Conservation (phyloP, 2,797 vertebrate species). For the Sternotherus odoratus region DNA sequence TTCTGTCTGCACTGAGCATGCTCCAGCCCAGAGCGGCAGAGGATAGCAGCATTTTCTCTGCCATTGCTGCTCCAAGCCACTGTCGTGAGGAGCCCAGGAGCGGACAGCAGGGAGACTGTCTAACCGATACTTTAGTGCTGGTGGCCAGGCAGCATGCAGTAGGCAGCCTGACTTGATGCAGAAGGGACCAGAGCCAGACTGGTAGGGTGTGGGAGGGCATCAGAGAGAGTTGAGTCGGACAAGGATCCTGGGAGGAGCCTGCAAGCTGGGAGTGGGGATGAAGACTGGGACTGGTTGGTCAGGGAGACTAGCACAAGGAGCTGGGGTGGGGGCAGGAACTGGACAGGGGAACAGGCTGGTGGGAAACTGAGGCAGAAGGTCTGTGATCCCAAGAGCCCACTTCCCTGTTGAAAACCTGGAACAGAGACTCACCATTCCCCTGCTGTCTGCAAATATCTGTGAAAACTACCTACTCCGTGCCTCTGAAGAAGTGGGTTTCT, state of each 20-base stretch:
- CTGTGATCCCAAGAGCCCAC: not conserved
- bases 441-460: not conserved
- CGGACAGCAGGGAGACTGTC: not conserved
- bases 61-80: not conserved
- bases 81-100: not conserved
- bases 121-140: not conserved
- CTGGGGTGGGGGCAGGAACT: not conserved
- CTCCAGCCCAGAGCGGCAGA: accelerated
- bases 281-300: not conserved
- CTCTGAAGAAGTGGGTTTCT: no score
- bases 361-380: not conserved
- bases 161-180: accelerated
- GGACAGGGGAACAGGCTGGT: not conserved
- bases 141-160: not conserved
- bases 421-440: accelerated
- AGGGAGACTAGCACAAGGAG: not conserved
- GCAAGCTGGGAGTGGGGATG: accelerated
- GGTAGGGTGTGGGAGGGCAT: not conserved
- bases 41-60: accelerated
- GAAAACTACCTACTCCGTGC: not conserved
- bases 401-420: not conserved
- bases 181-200: not conserved
- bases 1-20: not conserved
- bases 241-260: not conserved
- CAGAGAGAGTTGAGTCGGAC: not conserved